Evolutionary conservation across 1,140 invertebrate species (phyloP), one percentile per base, ranked within the genome.

Genomic region (Trinorchestia longiramus): DNA sequence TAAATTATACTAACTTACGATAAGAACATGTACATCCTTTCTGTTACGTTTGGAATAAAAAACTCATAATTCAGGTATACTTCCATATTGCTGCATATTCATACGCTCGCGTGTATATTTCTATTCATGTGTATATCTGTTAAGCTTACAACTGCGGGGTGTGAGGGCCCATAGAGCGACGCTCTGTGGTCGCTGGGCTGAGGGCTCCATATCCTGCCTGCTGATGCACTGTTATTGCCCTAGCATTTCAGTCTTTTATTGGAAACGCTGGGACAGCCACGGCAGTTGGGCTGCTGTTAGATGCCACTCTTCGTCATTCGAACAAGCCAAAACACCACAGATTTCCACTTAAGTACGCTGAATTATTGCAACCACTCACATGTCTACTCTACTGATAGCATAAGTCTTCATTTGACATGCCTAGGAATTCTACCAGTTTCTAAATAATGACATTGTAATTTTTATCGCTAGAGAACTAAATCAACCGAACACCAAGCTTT

Each of bases 211-310:
- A 77, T 77, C 62, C 62, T 36, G 62, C 62, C 62, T 90, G n/a
- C 36, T 90, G 88, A 90, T 90, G n/a, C 88, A 90, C 11, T 41
- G 88, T 90, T 90, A 43, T 90, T 90, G 88, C 88, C 43, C 28
- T 28, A 77, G 62, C 43, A 42, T 90, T 90, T 90, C 41, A 90
- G 88, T 90, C 88, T 90, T 90, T 42, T 90, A 90, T 90, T 90
- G 88, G 6, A 4, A 42, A 3, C 11, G 62, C 62, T 19, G 62
- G 62, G 62, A 77, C 62, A 77, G 62, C 62, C 62, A 36, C 62
- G 11, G 11, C 62, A 77, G 62, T 77, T 77, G 8, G 62, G 11
- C 62, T 77, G 28, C 62, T 77, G 62, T 28, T 77, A 77, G 62
- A 77, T 36, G 62, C 28, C 62, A 11, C 62, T 77, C 62, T 77